A percentile compares a stretch with the other conserved stretches of the same genome.
Conservation (phyloP, 1,140 invertebrate species). For the Temnothorax curvispinosus region DNA sequence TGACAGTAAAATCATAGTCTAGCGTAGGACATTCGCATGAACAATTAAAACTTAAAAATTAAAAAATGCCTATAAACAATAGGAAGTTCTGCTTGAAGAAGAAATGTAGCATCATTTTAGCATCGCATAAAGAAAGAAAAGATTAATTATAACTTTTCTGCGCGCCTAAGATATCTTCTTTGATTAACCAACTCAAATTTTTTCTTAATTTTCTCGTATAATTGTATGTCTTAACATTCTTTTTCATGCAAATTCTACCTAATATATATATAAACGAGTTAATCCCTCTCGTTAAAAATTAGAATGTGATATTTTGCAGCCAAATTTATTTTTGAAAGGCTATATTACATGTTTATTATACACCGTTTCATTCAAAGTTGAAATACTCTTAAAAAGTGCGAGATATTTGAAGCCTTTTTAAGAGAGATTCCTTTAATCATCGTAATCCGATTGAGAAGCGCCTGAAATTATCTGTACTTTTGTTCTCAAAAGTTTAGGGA, state of each 20-base stretch:
- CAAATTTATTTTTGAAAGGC: neutral
- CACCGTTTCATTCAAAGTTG: neutral
- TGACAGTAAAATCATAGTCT: neutral
- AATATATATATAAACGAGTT: neutral
- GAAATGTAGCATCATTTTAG: neutral
- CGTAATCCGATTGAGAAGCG: neutral
- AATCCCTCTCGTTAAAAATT: neutral
- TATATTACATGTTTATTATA: neutral
- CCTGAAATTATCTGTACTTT: conserved; percentile 2
- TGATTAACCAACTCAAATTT: neutral
- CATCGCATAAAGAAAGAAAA: neutral
- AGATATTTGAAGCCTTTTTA: neutral
- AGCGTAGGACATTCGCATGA: neutral
- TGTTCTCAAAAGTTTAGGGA: conserved; percentile 17
- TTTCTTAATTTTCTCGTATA: neutral
- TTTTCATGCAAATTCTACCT: neutral
- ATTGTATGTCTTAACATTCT: neutral
- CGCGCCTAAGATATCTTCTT: neutral
- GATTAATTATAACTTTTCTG: neutral
- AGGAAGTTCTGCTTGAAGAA: neutral
- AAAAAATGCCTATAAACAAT: neutral
- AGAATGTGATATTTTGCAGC: neutral
- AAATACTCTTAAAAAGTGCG: neutral
- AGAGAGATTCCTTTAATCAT: conserved; percentile 2
- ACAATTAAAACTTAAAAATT: neutral